Evolutionary conservation across 2,797 vertebrate species (phyloP).

Genomic region (Smutsia temminckii): DNA sequence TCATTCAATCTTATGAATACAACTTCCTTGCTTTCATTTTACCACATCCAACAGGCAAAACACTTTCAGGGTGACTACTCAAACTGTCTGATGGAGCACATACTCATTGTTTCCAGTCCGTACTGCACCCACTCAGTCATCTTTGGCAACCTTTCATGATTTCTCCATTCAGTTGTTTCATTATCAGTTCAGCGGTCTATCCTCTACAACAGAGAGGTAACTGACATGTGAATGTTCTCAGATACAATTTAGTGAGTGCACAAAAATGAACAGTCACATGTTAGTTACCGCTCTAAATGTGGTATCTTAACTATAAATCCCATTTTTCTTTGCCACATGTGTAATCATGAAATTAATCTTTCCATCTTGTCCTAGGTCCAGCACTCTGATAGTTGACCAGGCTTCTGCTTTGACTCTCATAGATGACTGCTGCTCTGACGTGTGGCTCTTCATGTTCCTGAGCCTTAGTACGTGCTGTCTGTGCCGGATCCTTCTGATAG

Average conservation of each 20-base stretch:
- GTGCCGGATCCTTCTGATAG: neutral
- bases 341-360: neutral
- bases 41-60: neutral
- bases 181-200: neutral
- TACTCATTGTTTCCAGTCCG: neutral
- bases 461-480: neutral
- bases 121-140: neutral
- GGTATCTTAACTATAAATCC: neutral
- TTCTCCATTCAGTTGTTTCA: neutral
- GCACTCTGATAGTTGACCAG: neutral
- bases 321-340: neutral
- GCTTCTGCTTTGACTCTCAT: neutral
- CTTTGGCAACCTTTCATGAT: neutral
- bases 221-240: neutral
- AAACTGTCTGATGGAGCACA: neutral
- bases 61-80: neutral
- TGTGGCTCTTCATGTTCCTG: neutral
- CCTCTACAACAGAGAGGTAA: neutral
- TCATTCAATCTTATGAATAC: neutral
- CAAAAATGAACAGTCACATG: neutral
- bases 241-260: neutral
- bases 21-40: neutral
- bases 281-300: neutral
- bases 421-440: neutral
- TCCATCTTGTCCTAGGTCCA: neutral